A percentile compares a stretch with the other conserved stretches of the same genome.
These are phyloP conservation scores for Budorcas taxicolor DNA, from an alignment of 2,113 vertebrate species.

Conservation along the genomic window DNA sequence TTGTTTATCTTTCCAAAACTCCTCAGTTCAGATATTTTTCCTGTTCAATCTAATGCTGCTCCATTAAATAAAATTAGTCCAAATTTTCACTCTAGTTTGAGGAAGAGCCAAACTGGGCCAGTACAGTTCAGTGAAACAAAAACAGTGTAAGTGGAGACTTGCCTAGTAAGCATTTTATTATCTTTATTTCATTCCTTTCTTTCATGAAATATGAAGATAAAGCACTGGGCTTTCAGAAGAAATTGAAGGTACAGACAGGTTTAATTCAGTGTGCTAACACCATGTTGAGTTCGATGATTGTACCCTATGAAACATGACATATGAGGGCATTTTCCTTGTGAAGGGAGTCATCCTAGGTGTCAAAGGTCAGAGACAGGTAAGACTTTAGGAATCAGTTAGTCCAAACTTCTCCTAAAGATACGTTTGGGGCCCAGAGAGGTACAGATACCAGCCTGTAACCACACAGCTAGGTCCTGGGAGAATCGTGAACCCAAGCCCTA, in stretches of 20 bases:
- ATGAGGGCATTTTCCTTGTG: background rate
- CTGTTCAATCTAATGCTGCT: background rate
- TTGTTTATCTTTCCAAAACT: background rate
- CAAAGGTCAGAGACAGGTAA: background rate
- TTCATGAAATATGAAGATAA: background rate
- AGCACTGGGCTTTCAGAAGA: background rate
- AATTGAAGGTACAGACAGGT: background rate
- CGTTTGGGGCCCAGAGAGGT: background rate
- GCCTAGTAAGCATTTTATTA: background rate
- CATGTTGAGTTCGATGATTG: rapidly evolving
- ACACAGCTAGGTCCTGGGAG: background rate
- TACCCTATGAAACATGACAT: background rate
- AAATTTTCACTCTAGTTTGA: background rate
- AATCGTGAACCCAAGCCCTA: background rate
- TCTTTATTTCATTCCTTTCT: background rate
- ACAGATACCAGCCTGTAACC: rapidly evolving
- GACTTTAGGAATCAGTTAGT: background rate
- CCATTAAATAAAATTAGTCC: background rate
- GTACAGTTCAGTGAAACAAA: background rate
- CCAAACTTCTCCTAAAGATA: background rate
- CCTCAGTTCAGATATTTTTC: background rate
- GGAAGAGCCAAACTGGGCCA: background rate
- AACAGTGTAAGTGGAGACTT: rapidly evolving
- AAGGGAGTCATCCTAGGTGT: background rate
- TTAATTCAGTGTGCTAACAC: background rate